Conservation (phyloP, 2,797 vertebrate species). For the Macropodus opercularis region DNA sequence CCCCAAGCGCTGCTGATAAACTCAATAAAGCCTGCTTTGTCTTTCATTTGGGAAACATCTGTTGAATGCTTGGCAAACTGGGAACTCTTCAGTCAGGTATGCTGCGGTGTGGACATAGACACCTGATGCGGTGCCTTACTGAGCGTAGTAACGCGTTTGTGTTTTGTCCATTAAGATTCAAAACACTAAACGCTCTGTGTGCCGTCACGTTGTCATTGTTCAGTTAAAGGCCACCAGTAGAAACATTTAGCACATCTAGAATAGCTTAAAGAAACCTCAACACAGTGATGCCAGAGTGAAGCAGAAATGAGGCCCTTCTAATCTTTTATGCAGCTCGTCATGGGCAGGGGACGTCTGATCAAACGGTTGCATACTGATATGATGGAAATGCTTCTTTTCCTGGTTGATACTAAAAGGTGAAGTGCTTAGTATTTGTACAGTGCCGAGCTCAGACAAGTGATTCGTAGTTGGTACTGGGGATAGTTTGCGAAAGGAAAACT, state of each 20-base stretch:
- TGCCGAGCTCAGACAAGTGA: neutral
- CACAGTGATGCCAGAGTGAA: neutral
- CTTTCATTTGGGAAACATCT: constrained; percentile 67
- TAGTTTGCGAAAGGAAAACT: constrained; percentile 20
- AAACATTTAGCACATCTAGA: neutral
- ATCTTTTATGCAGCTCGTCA: no score
- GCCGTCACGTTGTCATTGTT: neutral
- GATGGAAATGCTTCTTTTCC: neutral
- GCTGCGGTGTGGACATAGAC: neutral
- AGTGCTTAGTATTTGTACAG: constrained; percentile 2
- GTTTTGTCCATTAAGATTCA: neutral
- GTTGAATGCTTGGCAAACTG: constrained; percentile 61
- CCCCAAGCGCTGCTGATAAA: constrained; percentile 49
- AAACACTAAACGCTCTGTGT: neutral
- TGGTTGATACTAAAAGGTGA: neutral
- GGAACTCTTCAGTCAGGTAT: constrained; percentile 10
- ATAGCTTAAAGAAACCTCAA: no score
- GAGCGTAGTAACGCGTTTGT: no score
- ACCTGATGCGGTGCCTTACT: constrained; percentile 2
- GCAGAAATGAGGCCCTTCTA: no score
- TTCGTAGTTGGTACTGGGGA: constrained; percentile 19
- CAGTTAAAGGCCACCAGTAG: no score
- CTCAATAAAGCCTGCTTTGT: constrained; percentile 51
- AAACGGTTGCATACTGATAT: neutral
- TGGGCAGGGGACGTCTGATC: no score